These are phyloP conservation scores for Macrostomum cliftonense DNA, from an alignment of 2,888 invertebrate genomes.

Conservation along the genomic window DNA sequence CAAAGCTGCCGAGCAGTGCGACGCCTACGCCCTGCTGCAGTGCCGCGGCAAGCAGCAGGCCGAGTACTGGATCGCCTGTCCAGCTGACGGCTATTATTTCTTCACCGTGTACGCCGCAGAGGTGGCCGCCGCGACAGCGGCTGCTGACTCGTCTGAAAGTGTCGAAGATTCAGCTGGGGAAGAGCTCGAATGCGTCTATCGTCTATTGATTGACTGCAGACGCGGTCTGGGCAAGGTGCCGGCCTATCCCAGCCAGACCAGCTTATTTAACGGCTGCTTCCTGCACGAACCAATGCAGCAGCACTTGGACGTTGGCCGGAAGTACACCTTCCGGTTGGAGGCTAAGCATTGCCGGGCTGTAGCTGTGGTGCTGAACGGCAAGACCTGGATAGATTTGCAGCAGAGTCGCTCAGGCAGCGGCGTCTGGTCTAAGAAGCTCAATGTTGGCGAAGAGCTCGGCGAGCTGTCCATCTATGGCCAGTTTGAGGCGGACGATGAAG, in stretches of 20 bases:
- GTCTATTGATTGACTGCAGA: constrained; percentile 11
- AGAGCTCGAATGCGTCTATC: constrained; percentile 11
- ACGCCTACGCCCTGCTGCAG: too few species aligned
- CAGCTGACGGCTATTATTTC: too few species aligned
- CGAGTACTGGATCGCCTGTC: too few species aligned
- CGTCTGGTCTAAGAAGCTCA: constrained; percentile 6
- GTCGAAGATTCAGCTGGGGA: not conserved
- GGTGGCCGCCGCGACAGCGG: too few species aligned
- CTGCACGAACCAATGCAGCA: constrained; percentile 8
- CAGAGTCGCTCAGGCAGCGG: not conserved
- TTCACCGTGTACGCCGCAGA: too few species aligned
- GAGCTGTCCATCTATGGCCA: constrained; percentile 10
- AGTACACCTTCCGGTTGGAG: constrained; percentile 10
- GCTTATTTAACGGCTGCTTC: constrained; percentile 6
- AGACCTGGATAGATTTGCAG: constrained; percentile 8
- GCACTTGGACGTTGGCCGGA: constrained; percentile 1
- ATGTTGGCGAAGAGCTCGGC: constrained; percentile 7
- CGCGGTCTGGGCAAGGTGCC: constrained; percentile 2
- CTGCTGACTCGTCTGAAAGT: too few species aligned
- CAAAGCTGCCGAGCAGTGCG: not conserved
- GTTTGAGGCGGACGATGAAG: constrained; percentile 7
- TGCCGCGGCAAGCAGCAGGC: too few species aligned
- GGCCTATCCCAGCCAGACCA: constrained; percentile 9
- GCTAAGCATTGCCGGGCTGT: constrained; percentile 8
- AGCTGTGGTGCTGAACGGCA: constrained; percentile 9